Evolutionary conservation across 2,113 vertebrate genomes (phyloP).

Genomic region (Menidia beryllina): DNA sequence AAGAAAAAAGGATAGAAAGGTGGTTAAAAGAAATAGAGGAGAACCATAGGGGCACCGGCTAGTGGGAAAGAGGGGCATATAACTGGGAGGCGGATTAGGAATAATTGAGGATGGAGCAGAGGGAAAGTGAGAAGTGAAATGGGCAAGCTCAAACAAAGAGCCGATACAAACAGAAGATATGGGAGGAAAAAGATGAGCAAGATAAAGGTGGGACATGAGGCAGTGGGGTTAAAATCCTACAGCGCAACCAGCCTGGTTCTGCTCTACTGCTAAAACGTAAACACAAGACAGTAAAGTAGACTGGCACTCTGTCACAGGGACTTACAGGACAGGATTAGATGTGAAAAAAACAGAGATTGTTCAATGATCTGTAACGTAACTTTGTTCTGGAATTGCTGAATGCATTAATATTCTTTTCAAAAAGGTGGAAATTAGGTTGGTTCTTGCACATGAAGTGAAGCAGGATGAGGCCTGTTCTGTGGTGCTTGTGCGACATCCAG

Average conservation of each 20-base stretch:
- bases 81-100: slow-evolving; percentile 32
- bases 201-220: slow-evolving; percentile 24
- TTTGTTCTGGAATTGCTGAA: not conserved
- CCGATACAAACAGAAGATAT: slow-evolving; percentile 28
- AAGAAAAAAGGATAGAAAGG: slow-evolving; percentile 25
- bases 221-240: slow-evolving; percentile 72
- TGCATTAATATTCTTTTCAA: not conserved
- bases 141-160: slow-evolving; percentile 2
- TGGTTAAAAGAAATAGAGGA: slow-evolving; percentile 25
- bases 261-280: slow-evolving; percentile 73
- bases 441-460: no score
- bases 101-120: slow-evolving; percentile 10
- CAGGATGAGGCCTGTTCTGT: not conserved
- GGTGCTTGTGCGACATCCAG: slow-evolving; percentile 44
- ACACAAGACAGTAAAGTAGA: slow-evolving; percentile 60
- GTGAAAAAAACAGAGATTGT: not conserved
- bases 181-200: slow-evolving; percentile 32
- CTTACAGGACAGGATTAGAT: slow-evolving; percentile 26
- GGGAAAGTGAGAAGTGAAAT: slow-evolving; percentile 19
- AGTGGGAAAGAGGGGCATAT: slow-evolving; percentile 23
- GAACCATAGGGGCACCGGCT: not conserved
- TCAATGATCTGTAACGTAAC: no score
- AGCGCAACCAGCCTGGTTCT: slow-evolving; percentile 69
- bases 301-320: slow-evolving; percentile 63
- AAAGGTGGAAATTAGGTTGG: not conserved